These are phyloP conservation scores for Eristalis arbustorum DNA, from an alignment of 2,888 invertebrate genomes.

Conservation along the genomic window DNA sequence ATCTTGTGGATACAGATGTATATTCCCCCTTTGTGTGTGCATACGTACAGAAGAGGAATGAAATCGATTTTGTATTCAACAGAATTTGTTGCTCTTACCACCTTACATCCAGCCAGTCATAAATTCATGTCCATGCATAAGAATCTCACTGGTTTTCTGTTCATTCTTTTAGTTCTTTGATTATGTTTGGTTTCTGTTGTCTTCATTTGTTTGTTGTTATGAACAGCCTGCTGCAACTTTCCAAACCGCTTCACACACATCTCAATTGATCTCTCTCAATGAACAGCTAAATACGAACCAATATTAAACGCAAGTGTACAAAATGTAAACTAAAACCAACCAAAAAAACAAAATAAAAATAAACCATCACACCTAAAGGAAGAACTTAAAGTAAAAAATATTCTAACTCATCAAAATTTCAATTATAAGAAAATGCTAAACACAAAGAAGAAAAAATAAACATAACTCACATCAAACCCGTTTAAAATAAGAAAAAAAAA, in stretches of 20 bases:
- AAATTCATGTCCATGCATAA: background rate
- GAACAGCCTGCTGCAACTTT: slow-evolving; percentile 53
- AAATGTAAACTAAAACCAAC: slow-evolving; percentile 41
- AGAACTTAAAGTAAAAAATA: slow-evolving; percentile 5
- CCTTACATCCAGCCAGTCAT: background rate
- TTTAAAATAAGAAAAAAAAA: background rate
- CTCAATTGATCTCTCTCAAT: background rate
- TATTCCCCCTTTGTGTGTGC: slow-evolving; percentile 6
- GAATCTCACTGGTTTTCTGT: background rate
- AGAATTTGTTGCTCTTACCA: slow-evolving; percentile 60
- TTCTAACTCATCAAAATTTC: background rate
- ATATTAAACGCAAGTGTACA: slow-evolving; percentile 46
- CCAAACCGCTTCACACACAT: slow-evolving; percentile 21
- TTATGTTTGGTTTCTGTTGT: background rate
- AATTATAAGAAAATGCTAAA: slow-evolving; percentile 60
- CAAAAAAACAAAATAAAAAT: slow-evolving; percentile 3
- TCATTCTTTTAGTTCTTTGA: background rate
- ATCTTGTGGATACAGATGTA: slow-evolving; percentile 18
- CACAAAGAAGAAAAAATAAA: slow-evolving; percentile 60
- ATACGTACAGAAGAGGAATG: slow-evolving; percentile 30
- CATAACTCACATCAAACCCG: slow-evolving; percentile 5
- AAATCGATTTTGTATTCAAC: slow-evolving; percentile 67
- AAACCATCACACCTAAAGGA: slow-evolving; percentile 9
- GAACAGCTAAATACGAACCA: slow-evolving; percentile 2
- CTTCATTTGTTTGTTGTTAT: background rate